Evolutionary conservation across 2,797 vertebrate species (phyloP), one percentile per base, ranked within the genome.

Genomic region (Hoplostethus atlanticus): DNA sequence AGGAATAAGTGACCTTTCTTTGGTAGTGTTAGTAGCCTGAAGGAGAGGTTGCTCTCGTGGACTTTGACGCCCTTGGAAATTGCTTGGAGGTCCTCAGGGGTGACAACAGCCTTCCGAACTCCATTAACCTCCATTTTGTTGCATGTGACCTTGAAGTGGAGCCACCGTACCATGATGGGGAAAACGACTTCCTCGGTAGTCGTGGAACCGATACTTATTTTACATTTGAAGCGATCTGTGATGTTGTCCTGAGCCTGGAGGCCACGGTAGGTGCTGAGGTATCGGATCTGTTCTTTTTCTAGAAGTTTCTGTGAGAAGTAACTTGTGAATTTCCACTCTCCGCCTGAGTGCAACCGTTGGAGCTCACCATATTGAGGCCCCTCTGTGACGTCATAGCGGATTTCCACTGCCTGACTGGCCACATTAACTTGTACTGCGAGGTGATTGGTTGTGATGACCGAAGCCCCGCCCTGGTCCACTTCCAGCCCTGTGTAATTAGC

Each of bases 211-310:
- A 96, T 9, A 3, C 28, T 93, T 74, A 97, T 87, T 89, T 92
- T 95, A 89, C 95, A 98, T 87, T 92, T 95, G 84, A 99, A 97
- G 5, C 89, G 72, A 77, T 98, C 97, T 0, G 80, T 94, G 70
- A 93, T 11, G 13, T 96, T 95, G 84, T 74, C 84, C 30, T 75
- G 86, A 30, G 77, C 79, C 74, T 97, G 96, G 52, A 93, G 78
- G 58, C 93, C 93, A 28, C 55, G 89, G 68, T 89, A 95, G 21
- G 95, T 96, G 86, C 87, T 96, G 12, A 83, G 78, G 58, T 98
- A 98, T 76, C 94, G 80, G 64, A 98, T 86, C 3, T 79, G 75
- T 58, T 90, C 89, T 67, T 77, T 91, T 81, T 95, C 93, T 21
- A 98, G 40, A 15, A 95, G 94, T 55, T 50, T 92, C 63, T 97